These are phyloP conservation scores for Drosophila suzukii DNA, from an alignment of 1,140 invertebrate genomes.

Conservation along the genomic window DNA sequence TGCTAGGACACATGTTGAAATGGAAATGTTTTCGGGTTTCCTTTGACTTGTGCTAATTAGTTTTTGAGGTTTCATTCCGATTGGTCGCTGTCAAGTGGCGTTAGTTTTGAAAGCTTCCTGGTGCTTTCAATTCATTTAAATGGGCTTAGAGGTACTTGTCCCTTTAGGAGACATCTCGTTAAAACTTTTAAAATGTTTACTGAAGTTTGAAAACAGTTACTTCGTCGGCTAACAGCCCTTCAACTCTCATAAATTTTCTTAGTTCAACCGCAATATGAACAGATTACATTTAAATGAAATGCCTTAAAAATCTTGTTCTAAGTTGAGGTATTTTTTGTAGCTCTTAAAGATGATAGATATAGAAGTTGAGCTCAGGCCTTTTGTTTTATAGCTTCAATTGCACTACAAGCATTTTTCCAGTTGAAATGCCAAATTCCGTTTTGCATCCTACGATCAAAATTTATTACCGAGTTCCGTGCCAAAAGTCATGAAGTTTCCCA, in stretches of 20 bases:
- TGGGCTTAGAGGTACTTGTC: not conserved
- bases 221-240: too few species aligned
- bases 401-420: constrained; percentile 17
- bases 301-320: too few species aligned
- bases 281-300: too few species aligned
- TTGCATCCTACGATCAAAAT: constrained; percentile 15
- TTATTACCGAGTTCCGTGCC: constrained; percentile 54
- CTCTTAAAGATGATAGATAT: not conserved
- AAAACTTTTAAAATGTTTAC: not conserved
- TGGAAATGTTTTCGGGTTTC: constrained; percentile 30
- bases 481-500: constrained; percentile 44
- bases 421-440: constrained; percentile 30
- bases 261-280: too few species aligned
- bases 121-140: constrained; percentile 7
- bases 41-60: constrained; percentile 62
- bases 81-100: constrained; percentile 11
- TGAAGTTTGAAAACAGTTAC: too few species aligned
- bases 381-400: not conserved
- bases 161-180: too few species aligned
- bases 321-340: not conserved
- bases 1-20: constrained; percentile 22
- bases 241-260: too few species aligned
- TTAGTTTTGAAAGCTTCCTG: constrained; percentile 18
- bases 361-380: not conserved
- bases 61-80: constrained; percentile 62